Percentiles rank a stretch among this genome's conserved stretches.
Evolutionary conservation across 2,888 invertebrate species (phyloP).

Genomic region (Drosophila buzzatii): DNA sequence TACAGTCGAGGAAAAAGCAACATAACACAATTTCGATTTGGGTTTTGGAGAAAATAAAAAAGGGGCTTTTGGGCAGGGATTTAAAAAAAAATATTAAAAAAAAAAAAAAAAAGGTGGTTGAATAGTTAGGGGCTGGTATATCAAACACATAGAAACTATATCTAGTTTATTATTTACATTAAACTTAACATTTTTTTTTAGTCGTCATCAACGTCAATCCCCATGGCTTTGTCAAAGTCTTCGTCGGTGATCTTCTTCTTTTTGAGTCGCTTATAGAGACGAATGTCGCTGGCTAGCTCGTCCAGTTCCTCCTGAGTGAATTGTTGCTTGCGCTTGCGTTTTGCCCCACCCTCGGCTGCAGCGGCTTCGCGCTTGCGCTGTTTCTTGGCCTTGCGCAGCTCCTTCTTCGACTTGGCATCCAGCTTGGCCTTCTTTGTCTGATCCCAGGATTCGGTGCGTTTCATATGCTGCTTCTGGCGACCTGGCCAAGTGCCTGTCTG

Average conservation of each 20-base stretch:
- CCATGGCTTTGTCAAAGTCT: slow-evolving; percentile 89
- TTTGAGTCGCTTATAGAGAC: slow-evolving; percentile 94
- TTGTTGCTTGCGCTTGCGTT: slow-evolving; percentile 86
- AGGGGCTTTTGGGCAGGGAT: no score
- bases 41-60: no score
- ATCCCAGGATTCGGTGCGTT: slow-evolving; percentile 90
- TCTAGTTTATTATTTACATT: slow-evolving; percentile 21
- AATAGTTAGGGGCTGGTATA: no score
- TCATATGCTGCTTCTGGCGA: slow-evolving; percentile 86
- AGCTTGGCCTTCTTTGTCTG: slow-evolving; percentile 89
- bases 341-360: slow-evolving; percentile 75
- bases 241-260: slow-evolving; percentile 91
- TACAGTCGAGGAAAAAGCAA: no score
- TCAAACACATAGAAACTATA: not conserved
- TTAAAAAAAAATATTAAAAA: no score
- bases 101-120: no score
- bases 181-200: slow-evolving; percentile 1
- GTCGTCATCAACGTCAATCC: slow-evolving; percentile 78
- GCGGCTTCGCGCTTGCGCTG: slow-evolving; percentile 83
- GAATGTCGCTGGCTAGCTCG: slow-evolving; percentile 92
- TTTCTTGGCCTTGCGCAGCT: slow-evolving; percentile 85
- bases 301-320: slow-evolving; percentile 91
- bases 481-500: slow-evolving; percentile 92
- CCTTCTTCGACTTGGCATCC: slow-evolving; percentile 87
- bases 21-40: no score